These are phyloP conservation scores for Nesidiocoris tenuis DNA, from an alignment of 2,888 invertebrate species.

Conservation along the genomic window DNA sequence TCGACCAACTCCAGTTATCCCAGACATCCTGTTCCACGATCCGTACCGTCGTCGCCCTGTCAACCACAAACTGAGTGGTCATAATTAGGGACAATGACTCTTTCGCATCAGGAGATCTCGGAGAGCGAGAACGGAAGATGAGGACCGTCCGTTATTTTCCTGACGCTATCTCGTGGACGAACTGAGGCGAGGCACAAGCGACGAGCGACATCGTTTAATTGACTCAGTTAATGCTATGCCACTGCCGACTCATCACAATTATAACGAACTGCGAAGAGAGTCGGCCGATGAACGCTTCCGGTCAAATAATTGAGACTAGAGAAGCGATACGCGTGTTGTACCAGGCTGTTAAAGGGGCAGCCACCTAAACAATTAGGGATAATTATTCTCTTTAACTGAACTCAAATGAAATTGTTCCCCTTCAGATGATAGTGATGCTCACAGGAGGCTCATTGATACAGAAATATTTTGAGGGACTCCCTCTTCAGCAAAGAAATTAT, in stretches of 20 bases:
- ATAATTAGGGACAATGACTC: constrained; percentile 35
- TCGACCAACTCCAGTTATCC: too few relatives aligned
- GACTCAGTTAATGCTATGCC: not conserved
- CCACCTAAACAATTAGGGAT: not conserved
- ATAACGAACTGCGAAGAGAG: not conserved
- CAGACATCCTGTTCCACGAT: not conserved
- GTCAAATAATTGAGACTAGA: not conserved
- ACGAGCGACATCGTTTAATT: not conserved
- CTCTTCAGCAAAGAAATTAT: too few relatives aligned
- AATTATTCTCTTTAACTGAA: not conserved
- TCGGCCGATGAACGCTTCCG: not conserved
- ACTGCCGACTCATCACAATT: not conserved
- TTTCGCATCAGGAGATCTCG: constrained; percentile 3
- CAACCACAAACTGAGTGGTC: constrained; percentile 8
- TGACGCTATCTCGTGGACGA: not conserved
- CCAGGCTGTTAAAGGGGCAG: not conserved
- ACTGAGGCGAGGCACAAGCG: not conserved
- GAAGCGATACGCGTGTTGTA: not conserved
- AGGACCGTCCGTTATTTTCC: not conserved
- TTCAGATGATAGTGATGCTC: too few relatives aligned
- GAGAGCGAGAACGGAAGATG: not conserved
- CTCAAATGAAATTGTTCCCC: not conserved
- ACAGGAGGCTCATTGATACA: too few relatives aligned
- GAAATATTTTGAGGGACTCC: too few relatives aligned
- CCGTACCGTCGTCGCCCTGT: not conserved